Evolutionary conservation across 2,797 vertebrate genomes (phyloP), one percentile per base, ranked within the genome.

Genomic region (Philypnodon macrostomus): DNA sequence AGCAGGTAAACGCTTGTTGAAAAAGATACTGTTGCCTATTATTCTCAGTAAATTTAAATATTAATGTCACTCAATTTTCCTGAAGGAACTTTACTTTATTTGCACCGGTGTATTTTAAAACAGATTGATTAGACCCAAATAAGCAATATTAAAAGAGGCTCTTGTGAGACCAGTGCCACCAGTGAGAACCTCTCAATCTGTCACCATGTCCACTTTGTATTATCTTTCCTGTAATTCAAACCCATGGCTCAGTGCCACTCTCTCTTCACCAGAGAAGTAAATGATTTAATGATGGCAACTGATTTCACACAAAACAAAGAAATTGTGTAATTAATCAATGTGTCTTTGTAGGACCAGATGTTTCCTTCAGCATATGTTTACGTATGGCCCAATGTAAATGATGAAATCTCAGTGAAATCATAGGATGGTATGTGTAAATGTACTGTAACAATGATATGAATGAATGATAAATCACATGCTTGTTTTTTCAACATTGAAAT

Each of bases 221-320:
- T 68, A 58, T 73, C 69, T 73, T 68, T 57, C 66, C 54, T 45
- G 77, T 73, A 82, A 81, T 75, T 56, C 50, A 74, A 79, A 60
- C 36, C 59, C 54, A 33, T n/a, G 8, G 15, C 38, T 16, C 50
- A 14, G 47, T 60, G 57, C 70, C 59, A 70, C 53, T 53, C 29
- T 39, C 61, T 50, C 56, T 17, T 33, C 57, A 31, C 58, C 32
- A 14, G 54, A 48, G 68, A 48, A 65, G 24, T 35, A 21, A 44
- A 47, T 51, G 18, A 77, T 64, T 63, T 49, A 59, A 70, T 56
- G 42, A 13, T 17, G 19, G 24, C 21, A 7, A 10, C 50, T 24
- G 12, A 38, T 49, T 30, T 31, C 5, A 46, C 15, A 36, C 6
- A 40, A 55, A 48, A n/a, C 14, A 4, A 47, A 24, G 48, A 41